Base-by-base conservation (phyloP, 1,140 invertebrate species). In the Hydropsyche tenuis region DNA sequence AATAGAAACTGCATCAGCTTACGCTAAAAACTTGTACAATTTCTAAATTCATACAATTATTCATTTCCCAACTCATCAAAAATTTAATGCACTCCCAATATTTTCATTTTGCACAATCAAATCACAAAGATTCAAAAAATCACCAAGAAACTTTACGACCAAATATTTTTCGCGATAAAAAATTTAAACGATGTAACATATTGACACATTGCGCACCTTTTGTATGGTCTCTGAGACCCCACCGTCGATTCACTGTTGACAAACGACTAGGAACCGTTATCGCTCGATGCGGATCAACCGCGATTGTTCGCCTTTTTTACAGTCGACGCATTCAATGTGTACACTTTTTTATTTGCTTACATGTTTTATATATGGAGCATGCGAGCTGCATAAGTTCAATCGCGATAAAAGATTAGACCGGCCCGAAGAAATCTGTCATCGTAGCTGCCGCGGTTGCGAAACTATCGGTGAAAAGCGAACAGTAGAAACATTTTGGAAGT, bases 341-440 rank as follows among this genome's bases (percentile, higher is more conserved):
- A 65, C 16, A 43, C 18, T 56, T 70, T 70, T 70, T 25, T 56
- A 56, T 18, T 56, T 70, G 27, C 16, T 18, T 16, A 42, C 16
- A 22, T 23, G 30, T 63, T 30, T 37, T 30, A 51, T 53, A 46
- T 46, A 66, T 5, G 37, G 27, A 18, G 37, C 37, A 42, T 7
- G 45, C 14, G 12, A 30, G 51, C 51, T 56, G 68, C 48, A 70
- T 69, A 56, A 45, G 22, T 42, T 56, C 27, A 70, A 70, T 56
- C 46, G 20, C 48, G 25, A 70, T 70, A 27, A 51, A 42, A 70
- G 68, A 53, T 56, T 48, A 56, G 25, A 48, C 2, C 9, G 68
- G 18, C 37, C 25, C 18, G 22, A 70, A 53, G 68, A 68, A 68
- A 68, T 68, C 65, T 68, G 65, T 68, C 65, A 68, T 68, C 65